Evolutionary conservation across 2,888 invertebrate species (phyloP).

Genomic region (Tetanocera ferruginea): DNA sequence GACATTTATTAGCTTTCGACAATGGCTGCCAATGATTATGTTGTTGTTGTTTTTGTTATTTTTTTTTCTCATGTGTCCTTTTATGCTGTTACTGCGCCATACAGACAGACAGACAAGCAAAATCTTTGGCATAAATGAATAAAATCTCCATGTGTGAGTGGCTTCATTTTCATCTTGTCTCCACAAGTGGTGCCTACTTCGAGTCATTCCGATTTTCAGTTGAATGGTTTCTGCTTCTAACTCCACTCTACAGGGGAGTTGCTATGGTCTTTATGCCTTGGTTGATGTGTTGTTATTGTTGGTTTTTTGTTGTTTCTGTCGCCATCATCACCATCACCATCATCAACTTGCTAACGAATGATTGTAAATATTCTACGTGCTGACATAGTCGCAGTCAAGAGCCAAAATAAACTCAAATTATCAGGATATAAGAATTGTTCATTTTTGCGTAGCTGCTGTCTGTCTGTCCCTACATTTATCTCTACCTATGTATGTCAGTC

Average conservation of each 20-base stretch:
- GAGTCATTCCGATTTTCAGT: slow-evolving; percentile 17
- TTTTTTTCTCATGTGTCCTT: background rate
- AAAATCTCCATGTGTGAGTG: slow-evolving; percentile 50
- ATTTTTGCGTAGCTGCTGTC: too few relatives aligned
- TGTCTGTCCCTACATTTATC: too few relatives aligned
- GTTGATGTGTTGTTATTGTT: background rate
- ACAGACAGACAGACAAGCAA: too few relatives aligned
- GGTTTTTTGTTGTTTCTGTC: background rate
- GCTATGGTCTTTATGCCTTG: too few relatives aligned
- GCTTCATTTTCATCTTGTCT: background rate
- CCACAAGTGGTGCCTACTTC: slow-evolving; percentile 15
- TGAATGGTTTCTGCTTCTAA: background rate
- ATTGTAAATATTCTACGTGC: slow-evolving; percentile 2
- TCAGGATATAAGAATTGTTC: too few relatives aligned
- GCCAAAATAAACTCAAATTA: background rate
- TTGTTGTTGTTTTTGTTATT: background rate
- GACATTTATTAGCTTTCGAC: slow-evolving; percentile 1
- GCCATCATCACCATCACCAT: background rate
- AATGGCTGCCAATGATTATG: background rate
- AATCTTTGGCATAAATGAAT: slow-evolving; percentile 52
- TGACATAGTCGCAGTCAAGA: background rate
- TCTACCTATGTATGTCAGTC: too few relatives aligned
- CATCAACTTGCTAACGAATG: background rate
- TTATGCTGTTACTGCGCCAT: background rate
- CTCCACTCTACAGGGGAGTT: too few relatives aligned